Conservation (phyloP, 2,888 invertebrate species). For the Phlogophora meticulosa region DNA sequence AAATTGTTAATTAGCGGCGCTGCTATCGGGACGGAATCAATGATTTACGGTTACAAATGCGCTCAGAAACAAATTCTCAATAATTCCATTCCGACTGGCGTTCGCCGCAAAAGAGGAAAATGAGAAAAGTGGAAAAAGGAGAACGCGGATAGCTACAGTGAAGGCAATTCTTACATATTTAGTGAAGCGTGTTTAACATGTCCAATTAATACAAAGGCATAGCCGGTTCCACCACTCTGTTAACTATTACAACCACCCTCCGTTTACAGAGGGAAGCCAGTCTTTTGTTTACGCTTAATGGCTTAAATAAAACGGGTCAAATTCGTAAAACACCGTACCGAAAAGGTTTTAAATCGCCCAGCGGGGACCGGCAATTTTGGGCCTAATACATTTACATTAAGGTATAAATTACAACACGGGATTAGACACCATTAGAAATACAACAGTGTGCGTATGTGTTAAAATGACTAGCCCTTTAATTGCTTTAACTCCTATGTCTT, state of each 20-base stretch:
- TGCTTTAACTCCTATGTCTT: slow-evolving; percentile 80
- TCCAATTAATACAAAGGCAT: slow-evolving; percentile 87
- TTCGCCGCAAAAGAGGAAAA: slow-evolving; percentile 68
- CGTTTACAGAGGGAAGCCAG: slow-evolving; percentile 84
- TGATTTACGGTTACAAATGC: slow-evolving; percentile 59
- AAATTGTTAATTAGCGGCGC: slow-evolving; percentile 50
- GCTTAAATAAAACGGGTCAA: slow-evolving; percentile 90
- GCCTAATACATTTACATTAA: slow-evolving; percentile 77
- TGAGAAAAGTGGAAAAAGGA: slow-evolving; percentile 72
- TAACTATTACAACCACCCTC: slow-evolving; percentile 87
- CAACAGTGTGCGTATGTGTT: slow-evolving; percentile 77
- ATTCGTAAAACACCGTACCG: slow-evolving; percentile 84
- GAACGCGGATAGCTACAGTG: slow-evolving; percentile 72
- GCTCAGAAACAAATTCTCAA: slow-evolving; percentile 60
- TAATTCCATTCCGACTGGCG: slow-evolving; percentile 59
- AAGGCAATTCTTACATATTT: slow-evolving; percentile 84
- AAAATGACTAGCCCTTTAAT: slow-evolving; percentile 82
- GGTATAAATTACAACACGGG: slow-evolving; percentile 77
- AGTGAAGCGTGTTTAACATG: slow-evolving; percentile 87
- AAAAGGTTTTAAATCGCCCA: slow-evolving; percentile 83
- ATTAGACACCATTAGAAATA: slow-evolving; percentile 78
- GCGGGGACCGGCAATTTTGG: slow-evolving; percentile 73
- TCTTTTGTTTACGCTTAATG: slow-evolving; percentile 90
- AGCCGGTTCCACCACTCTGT: slow-evolving; percentile 81
- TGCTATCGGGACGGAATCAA: slow-evolving; percentile 47